These are phyloP conservation scores for Himalopsyche japonica DNA, from an alignment of 2,888 invertebrate genomes.

Conservation along the genomic window DNA sequence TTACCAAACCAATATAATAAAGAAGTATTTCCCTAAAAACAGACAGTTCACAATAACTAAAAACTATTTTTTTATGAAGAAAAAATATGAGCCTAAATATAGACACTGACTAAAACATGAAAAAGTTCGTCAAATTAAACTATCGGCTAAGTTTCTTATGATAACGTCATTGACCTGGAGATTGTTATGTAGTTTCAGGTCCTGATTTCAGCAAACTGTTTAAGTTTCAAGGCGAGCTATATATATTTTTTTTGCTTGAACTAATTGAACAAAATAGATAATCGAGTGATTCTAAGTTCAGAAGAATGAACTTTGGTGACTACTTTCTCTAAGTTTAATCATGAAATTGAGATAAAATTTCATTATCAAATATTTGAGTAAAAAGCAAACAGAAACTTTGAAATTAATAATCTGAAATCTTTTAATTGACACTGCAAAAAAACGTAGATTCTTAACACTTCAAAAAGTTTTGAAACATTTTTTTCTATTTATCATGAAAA, in stretches of 20 bases:
- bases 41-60: not conserved
- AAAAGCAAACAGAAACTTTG: too few species aligned
- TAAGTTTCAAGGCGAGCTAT: not conserved
- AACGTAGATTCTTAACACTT: too few species aligned
- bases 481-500: too few species aligned
- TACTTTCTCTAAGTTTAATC: not conserved
- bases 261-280: not conserved
- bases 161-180: not conserved
- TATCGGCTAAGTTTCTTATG: not conserved
- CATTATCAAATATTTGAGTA: not conserved
- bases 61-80: not conserved
- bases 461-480: too few species aligned
- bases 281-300: not conserved
- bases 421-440: too few species aligned
- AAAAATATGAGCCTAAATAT: not conserved
- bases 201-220: not conserved
- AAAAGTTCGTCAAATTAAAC: not conserved
- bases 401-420: too few species aligned
- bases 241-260: not conserved
- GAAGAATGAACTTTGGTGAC: not conserved
- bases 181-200: not conserved
- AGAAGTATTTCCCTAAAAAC: too few species aligned
- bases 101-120: not conserved
- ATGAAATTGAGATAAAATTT: not conserved
- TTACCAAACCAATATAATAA: too few species aligned